phyloP scores from a whole-genome alignment of 2,888 invertebrate species.

The Troides helena region DNA sequence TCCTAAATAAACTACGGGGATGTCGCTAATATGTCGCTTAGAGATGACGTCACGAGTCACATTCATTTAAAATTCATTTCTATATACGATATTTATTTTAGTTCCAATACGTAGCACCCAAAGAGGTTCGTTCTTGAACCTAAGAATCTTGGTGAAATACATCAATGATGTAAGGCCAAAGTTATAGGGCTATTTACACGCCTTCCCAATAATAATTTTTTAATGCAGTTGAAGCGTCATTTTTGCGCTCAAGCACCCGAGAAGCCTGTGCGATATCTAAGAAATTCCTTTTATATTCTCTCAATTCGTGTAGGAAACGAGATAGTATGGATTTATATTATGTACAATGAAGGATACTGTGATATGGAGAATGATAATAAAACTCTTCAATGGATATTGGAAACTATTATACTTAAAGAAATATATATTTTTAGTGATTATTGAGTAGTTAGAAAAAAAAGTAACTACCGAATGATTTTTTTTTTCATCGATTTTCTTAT shows the following conservation, averaged over 20 bases:
- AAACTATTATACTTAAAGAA: no score
- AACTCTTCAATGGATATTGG: no score
- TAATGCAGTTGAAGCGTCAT: neutral
- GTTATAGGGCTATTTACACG: no score
- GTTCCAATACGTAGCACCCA: neutral
- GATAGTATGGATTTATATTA: neutral
- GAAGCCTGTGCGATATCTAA: neutral
- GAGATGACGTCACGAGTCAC: neutral
- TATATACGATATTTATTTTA: no score
- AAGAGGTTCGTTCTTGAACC: no score
- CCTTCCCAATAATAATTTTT: neutral
- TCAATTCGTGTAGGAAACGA: neutral
- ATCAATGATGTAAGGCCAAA: no score
- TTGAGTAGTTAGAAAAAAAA: no score
- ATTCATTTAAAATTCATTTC: neutral
- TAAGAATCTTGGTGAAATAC: no score
- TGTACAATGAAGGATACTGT: neutral
- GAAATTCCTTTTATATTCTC: neutral
- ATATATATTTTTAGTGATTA: no score
- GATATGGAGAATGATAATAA: no score
- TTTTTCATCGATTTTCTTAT: no score
- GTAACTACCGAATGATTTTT: no score
- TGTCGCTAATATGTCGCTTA: constrained; percentile 50
- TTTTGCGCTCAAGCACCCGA: neutral
- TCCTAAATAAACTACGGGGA: constrained; percentile 64